These are phyloP conservation scores for Halesus radiatus DNA, from an alignment of 1,140 invertebrate species.

Conservation along the genomic window DNA sequence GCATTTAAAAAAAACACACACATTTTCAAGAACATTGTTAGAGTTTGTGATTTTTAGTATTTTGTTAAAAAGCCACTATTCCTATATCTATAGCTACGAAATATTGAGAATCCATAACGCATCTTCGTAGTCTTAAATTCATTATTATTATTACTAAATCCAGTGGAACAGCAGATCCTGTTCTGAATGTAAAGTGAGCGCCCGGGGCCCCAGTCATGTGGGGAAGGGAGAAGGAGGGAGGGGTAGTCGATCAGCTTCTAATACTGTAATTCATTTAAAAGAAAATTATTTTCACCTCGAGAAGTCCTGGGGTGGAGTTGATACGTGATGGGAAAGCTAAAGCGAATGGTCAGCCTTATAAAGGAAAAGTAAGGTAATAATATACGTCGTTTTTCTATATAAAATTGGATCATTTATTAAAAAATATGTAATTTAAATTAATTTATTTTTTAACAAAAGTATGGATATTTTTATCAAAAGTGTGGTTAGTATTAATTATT, in stretches of 20 bases:
- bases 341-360: slow-evolving; percentile 13
- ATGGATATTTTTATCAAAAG: too few relatives aligned
- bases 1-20: too few relatives aligned
- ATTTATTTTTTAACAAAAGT: too few relatives aligned
- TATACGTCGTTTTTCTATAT: too few relatives aligned
- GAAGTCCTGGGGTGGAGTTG: neutral
- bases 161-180: slow-evolving; percentile 2
- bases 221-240: neutral
- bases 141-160: slow-evolving; percentile 13
- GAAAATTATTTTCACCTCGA: slow-evolving; percentile 57
- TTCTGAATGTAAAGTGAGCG: slow-evolving; percentile 5
- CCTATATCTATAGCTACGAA: too few relatives aligned
- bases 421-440: too few relatives aligned
- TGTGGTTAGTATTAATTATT: too few relatives aligned
- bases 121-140: neutral
- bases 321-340: slow-evolving; percentile 23
- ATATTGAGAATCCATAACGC: too few relatives aligned
- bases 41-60: too few relatives aligned
- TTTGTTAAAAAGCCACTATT: too few relatives aligned
- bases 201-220: neutral
- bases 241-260: slow-evolving; percentile 45
- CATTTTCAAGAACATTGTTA: too few relatives aligned
- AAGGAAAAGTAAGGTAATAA: neutral
- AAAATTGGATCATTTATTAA: too few relatives aligned
- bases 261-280: slow-evolving; percentile 57